These are phyloP conservation scores for Rambutsinella grinnellia DNA, from an alignment of 2,888 invertebrate genomes.

Conservation along the genomic window DNA sequence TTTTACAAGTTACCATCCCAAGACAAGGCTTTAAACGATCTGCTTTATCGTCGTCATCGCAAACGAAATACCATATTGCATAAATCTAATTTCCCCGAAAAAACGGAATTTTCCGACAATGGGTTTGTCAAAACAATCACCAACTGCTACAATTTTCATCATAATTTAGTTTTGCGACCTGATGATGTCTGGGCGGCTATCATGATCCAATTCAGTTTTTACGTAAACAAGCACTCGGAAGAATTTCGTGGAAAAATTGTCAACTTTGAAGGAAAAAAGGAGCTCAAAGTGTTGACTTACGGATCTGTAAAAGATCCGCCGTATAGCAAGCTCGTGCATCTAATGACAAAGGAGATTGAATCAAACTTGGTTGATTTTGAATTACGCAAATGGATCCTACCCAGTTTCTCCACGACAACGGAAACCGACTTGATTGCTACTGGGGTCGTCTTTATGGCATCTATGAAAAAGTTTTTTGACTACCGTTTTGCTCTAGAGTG, in stretches of 20 bases:
- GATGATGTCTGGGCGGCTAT: constrained; percentile 50
- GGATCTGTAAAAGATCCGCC: constrained; percentile 27
- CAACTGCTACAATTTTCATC: constrained; percentile 28
- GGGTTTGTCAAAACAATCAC: constrained; percentile 44
- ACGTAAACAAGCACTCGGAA: constrained; percentile 31
- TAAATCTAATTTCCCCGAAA: constrained; percentile 4
- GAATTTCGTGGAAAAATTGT: constrained; percentile 36
- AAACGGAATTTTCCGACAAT: neutral
- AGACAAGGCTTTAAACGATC: no score
- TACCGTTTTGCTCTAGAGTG: constrained; percentile 23
- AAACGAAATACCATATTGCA: no score
- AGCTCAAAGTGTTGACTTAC: neutral
- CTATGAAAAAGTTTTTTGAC: constrained; percentile 54
- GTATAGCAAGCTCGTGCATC: constrained; percentile 26
- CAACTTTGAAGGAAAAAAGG: constrained; percentile 44
- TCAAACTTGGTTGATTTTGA: constrained; percentile 41
- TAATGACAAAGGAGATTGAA: constrained; percentile 40
- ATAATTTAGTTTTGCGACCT: constrained; percentile 39
- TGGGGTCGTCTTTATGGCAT: constrained; percentile 54
- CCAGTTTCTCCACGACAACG: constrained; percentile 48
- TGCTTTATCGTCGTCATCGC: no score
- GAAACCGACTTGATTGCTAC: constrained; percentile 33
- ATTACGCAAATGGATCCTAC: constrained; percentile 46
- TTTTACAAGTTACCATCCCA: no score
- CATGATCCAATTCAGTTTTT: constrained; percentile 45